Base-by-base conservation (phyloP, 2,113 vertebrate genomes). In the Laticauda laticaudata region DNA sequence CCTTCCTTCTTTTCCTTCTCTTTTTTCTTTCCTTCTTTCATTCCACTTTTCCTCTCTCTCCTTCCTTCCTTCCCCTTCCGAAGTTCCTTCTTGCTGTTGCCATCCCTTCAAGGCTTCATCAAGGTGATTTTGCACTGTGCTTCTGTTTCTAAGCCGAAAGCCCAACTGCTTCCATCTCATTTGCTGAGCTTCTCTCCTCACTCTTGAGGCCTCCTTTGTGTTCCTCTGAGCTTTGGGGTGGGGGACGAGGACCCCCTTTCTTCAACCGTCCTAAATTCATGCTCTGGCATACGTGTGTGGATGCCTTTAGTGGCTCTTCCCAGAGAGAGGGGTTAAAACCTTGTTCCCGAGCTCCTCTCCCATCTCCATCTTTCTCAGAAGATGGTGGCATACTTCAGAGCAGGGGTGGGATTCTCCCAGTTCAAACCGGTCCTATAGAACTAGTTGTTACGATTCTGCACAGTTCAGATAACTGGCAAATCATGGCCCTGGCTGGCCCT, bases 81-180 rank as follows among this genome's bases (percentile, higher is more conserved):
- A 0, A 53, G 92, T 87, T 48, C 29, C 81, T 93, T 87, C 90
- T 88, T 91, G 91, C 23, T 96, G 54, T 91, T 0, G 57, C 92
- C 34, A 56, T 93, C 96, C 96, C 92, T 92, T 95, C 81, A 48
- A 92, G n/a, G 92, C 93, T 96, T 57, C 95, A 92, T 94, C 18
- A 15, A 92, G 87, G 95, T 89, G 51, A 0, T 88, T 91, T 14
- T 93, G 94, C 93, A 2, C 24, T 20, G 85, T 94, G 93, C 94
- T 0, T 23, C 15, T 94, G 91, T 92, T 10, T 92, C 88, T 95
- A 2, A 96, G 93, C n/a, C 11, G 59, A 51, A n/a, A 5, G 86
- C 39, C 61, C 88, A 61, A 48, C n/a, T 61, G 86, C 81, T 91
- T 96, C 92, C 91, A 0, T 94, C 91, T 92, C 87, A n/a, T 94